These are phyloP conservation scores for Conus ventricosus DNA, from an alignment of 1,140 invertebrate genomes.

Conservation along the genomic window DNA sequence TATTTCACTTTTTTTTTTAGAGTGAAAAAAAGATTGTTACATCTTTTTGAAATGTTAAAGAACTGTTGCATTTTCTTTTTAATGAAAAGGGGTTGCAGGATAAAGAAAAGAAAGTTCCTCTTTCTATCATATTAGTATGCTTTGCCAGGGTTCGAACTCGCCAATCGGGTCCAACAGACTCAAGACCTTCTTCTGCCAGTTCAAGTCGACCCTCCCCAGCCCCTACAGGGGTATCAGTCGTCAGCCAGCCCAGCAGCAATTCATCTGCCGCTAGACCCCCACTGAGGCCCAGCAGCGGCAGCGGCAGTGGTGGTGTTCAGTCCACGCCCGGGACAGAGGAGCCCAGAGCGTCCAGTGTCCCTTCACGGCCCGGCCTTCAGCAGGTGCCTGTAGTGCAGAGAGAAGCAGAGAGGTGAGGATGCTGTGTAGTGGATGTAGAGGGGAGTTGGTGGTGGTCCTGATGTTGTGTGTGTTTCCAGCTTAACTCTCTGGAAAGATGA, in stretches of 20 bases:
- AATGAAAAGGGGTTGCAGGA: background rate
- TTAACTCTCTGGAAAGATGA: too few relatives aligned
- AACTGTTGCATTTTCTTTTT: background rate
- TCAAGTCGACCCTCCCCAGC: conserved; percentile 20
- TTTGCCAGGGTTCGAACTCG: background rate
- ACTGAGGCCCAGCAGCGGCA: background rate
- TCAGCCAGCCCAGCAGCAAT: background rate
- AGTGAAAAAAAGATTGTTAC: too few relatives aligned
- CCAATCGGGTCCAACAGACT: background rate
- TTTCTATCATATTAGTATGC: background rate
- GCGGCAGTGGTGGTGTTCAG: background rate
- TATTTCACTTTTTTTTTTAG: too few relatives aligned
- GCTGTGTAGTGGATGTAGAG: background rate
- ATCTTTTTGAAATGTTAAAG: too few relatives aligned
- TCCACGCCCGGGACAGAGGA: background rate
- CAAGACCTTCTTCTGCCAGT: conserved; percentile 18
- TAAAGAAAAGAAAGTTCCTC: background rate
- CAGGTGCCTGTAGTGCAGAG: background rate
- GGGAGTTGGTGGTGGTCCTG: too few relatives aligned
- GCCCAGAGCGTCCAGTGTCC: background rate
- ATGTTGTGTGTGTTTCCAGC: too few relatives aligned
- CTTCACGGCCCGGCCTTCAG: background rate
- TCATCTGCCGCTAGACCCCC: background rate
- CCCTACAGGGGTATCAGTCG: background rate
- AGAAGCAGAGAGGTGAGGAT: background rate